These are phyloP conservation scores for Halcyon senegalensis DNA, from an alignment of 2,113 vertebrate species.

Conservation along the genomic window DNA sequence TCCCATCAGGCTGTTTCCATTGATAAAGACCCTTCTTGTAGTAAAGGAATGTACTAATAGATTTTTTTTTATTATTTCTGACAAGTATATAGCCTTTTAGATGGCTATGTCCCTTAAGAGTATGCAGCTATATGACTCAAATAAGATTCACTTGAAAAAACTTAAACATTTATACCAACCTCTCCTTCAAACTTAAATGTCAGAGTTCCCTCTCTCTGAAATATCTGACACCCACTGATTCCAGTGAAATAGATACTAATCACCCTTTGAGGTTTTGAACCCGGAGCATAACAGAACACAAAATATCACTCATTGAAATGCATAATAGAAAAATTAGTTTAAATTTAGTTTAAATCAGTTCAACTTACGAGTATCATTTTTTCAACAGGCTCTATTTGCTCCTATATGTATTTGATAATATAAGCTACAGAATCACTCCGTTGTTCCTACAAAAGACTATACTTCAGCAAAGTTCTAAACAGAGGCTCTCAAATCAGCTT, in stretches of 20 bases:
- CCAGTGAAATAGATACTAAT: conserved; percentile 30
- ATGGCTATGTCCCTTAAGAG: neutral
- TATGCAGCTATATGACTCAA: neutral
- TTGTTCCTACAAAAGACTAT: neutral
- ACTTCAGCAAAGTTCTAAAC: neutral
- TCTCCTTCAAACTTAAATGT: conserved; percentile 22
- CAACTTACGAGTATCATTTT: neutral
- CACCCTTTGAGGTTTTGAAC: neutral
- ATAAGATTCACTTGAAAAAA: neutral
- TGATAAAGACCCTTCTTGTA: neutral
- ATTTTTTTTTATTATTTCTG: neutral
- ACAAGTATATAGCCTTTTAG: neutral
- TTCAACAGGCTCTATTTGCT: neutral
- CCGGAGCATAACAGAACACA: neutral
- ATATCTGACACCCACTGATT: conserved; percentile 19
- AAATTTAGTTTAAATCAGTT: neutral
- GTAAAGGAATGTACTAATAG: neutral
- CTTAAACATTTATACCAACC: neutral
- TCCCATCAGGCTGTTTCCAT: neutral
- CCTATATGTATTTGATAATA: neutral
- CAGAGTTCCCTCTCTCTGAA: neutral
- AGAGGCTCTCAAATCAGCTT: neutral
- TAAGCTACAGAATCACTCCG: neutral
- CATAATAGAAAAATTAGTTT: neutral
- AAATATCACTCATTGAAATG: conserved; percentile 17